These are phyloP conservation scores for Pachycephus smyrnensis DNA, from an alignment of 2,888 invertebrate species.

Conservation along the genomic window DNA sequence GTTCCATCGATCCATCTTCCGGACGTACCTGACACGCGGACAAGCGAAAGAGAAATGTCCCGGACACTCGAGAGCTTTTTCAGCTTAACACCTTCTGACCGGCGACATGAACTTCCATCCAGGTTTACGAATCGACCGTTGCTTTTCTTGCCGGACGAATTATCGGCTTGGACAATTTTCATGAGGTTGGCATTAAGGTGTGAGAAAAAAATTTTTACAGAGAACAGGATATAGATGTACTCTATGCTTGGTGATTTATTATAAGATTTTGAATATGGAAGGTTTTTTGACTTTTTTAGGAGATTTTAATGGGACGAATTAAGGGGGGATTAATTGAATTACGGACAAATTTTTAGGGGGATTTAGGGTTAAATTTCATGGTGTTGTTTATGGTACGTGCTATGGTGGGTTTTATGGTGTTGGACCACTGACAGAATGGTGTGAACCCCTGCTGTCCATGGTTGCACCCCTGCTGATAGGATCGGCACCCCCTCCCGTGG, in stretches of 20 bases:
- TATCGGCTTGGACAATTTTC: not conserved
- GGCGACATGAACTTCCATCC: constrained; percentile 12
- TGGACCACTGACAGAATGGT: constrained; percentile 5
- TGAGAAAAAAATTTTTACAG: not conserved
- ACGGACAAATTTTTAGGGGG: not conserved
- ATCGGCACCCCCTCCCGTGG: constrained; percentile 16
- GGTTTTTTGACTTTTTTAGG: not conserved
- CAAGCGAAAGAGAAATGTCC: constrained; percentile 23
- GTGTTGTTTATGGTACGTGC: not conserved
- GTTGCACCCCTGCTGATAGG: constrained; percentile 17
- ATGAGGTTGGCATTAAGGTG: not conserved
- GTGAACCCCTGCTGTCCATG: constrained; percentile 17
- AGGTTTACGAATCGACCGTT: not conserved
- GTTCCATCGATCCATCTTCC: constrained; percentile 24
- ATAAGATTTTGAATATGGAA: not conserved
- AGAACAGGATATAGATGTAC: not conserved
- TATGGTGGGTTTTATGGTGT: not conserved
- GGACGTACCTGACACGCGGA: constrained; percentile 14
- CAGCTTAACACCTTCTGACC: constrained; percentile 19
- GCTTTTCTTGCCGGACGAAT: not conserved
- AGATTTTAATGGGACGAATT: no score
- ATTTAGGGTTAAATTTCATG: not conserved
- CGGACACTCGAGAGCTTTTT: constrained; percentile 21
- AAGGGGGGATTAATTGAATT: not conserved
- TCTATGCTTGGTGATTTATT: not conserved